phyloP scores from a whole-genome alignment of 2,888 invertebrate genomes.

The Melitaea athalia region DNA sequence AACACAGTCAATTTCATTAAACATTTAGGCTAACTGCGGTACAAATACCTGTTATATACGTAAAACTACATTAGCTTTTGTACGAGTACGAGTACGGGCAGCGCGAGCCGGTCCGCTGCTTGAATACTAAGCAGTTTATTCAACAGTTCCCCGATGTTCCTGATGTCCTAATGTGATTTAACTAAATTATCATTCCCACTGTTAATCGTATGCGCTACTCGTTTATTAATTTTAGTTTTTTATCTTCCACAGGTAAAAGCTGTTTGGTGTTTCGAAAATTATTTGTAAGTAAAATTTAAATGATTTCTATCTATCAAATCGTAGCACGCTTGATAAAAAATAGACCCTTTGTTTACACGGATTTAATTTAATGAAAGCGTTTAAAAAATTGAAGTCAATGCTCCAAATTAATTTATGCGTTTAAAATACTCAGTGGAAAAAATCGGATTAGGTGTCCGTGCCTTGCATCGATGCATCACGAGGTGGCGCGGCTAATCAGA shows the following conservation, averaged over 20 bases:
- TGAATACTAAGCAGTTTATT: conserved; percentile 62
- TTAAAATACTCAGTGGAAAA: conserved; percentile 40
- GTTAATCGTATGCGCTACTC: conserved; percentile 12
- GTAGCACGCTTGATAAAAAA: not conserved
- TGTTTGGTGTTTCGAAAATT: not conserved
- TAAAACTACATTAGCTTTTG: conserved; percentile 47
- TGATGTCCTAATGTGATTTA: conserved; percentile 37
- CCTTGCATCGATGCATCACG: conserved; percentile 58
- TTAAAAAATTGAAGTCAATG: conserved; percentile 26
- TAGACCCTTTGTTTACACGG: not conserved
- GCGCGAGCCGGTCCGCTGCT: conserved; percentile 50
- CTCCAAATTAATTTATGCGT: conserved; percentile 49
- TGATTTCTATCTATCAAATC: not conserved
- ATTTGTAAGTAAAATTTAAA: conserved; percentile 5
- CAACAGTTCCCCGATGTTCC: conserved; percentile 48
- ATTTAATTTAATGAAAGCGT: not conserved
- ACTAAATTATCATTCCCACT: conserved; percentile 28
- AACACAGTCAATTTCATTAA: conserved; percentile 18
- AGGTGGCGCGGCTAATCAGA: conserved; percentile 59
- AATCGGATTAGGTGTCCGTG: conserved; percentile 51
- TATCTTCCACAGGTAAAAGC: conserved; percentile 20
- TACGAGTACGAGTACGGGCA: conserved; percentile 31
- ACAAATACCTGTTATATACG: conserved; percentile 45
- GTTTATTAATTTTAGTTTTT: conserved; percentile 11
- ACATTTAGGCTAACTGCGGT: conserved; percentile 30